Base-by-base conservation (phyloP, 1,140 invertebrate genomes). In the Ephestia elutella region DNA sequence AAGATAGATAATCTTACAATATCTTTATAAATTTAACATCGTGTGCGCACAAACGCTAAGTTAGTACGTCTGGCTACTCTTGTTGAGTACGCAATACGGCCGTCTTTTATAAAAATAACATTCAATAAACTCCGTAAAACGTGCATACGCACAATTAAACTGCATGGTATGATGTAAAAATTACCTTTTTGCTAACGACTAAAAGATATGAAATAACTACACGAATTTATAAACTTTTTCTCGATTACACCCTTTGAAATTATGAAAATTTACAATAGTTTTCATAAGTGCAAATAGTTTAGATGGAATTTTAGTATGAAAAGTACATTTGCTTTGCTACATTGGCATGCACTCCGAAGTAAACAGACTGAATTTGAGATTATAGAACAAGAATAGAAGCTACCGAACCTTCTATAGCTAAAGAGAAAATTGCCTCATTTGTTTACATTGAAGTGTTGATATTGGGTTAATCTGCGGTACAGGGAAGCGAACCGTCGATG, bases 401-500 rank as follows among this genome's bases (percentile, higher is more conserved):
- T 68, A 55, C 63, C 62, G 56, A 63, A 68, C 28, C 56, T 60
- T 57, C 58, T 54, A 53, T 73, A 75, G 67, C 70, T 72, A 54
- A 50, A 64, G 55, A 25, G 20, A 25, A 53, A 53, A 13, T 25
- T 21, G 11, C 5, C 19, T n/a, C 20, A 13, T 21, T 44, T 44
- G 11, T 44, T 44, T 44, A 15, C 49, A 11, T 50, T 19, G 49
- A 49, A 18, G 15, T 50, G 17, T 38, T 59, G 49, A 62, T 53
- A 59, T 56, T 19, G 15, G 51, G 25, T 50, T 60, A 53, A 53
- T 70, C 49, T 73, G 53, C 58, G 50, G 58, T 68, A 64, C 75
- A 91, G 93, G 61, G 94, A 95, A 74, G 93, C 94, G 0, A 96
- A 96, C 86, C 91, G 95, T 71, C 90, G 96, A 17, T 97, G 96